Evolutionary conservation across 1,140 invertebrate genomes (phyloP).

Genomic region (Leptoteleia sp.): DNA sequence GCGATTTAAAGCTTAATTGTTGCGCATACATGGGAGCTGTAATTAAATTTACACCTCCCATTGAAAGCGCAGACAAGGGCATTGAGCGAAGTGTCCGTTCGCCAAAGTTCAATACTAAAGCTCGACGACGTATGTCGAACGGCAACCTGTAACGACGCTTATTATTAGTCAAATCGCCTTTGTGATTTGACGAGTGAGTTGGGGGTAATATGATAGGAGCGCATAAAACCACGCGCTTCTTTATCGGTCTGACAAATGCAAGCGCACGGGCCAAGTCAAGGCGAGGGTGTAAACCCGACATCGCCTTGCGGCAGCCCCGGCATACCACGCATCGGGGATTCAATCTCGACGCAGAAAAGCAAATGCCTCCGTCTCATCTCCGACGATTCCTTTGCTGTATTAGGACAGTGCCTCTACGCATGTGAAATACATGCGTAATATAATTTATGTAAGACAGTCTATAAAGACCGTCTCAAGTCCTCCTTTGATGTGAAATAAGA

Average conservation of each 20-base stretch:
- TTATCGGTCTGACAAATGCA: constrained; percentile 62
- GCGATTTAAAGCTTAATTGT: no score
- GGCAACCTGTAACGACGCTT: constrained; percentile 32
- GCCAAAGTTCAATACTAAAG: constrained; percentile 34
- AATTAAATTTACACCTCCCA: constrained; percentile 4
- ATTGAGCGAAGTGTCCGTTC: constrained; percentile 19
- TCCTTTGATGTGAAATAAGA: constrained; percentile 67
- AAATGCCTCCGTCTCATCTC: constrained; percentile 56
- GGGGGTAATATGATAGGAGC: constrained; percentile 57
- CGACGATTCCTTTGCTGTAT: constrained; percentile 65
- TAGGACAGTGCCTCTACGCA: constrained; percentile 58
- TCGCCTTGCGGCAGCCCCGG: constrained; percentile 30
- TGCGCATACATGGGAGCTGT: no score
- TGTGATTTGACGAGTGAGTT: constrained; percentile 49
- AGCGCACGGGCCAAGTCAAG: constrained; percentile 57
- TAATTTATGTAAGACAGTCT: constrained; percentile 68
- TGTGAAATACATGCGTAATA: constrained; percentile 67
- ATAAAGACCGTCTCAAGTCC: constrained; percentile 56
- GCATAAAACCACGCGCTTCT: constrained; percentile 63
- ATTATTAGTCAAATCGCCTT: constrained; percentile 59
- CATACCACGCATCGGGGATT: constrained; percentile 52
- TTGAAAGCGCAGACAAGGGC: constrained; percentile 9
- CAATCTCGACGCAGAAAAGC: constrained; percentile 61
- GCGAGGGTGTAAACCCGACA: constrained; percentile 59
- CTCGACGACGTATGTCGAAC: constrained; percentile 26